phyloP scores from a whole-genome alignment of 2,888 invertebrate species.

The Agrilus cyanescens region DNA sequence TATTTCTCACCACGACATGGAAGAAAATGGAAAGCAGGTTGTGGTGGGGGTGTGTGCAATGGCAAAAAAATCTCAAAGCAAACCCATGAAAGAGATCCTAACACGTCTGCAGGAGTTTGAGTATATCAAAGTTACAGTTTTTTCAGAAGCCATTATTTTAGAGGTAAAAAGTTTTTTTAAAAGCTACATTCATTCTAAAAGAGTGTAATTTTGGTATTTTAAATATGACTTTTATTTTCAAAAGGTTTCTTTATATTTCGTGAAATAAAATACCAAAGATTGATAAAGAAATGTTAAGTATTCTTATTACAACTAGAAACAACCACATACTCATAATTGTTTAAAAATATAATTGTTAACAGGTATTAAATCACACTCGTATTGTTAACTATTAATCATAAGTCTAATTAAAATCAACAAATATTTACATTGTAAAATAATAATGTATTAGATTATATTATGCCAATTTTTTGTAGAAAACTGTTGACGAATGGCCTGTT shows the following conservation, averaged over 20 bases:
- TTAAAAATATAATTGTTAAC: no score
- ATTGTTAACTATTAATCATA: no score
- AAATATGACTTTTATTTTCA: no score
- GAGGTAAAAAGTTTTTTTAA: slow-evolving; percentile 49
- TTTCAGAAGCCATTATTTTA: slow-evolving; percentile 91
- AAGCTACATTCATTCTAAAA: no score
- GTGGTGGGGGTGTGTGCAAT: slow-evolving; percentile 98
- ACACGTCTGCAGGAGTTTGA: slow-evolving; percentile 92
- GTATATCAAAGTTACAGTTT: slow-evolving; percentile 88
- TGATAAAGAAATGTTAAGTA: no score
- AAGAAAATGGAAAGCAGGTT: slow-evolving; percentile 72
- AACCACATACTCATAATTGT: no score
- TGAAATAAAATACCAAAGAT: no score
- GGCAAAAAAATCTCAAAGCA: slow-evolving; percentile 98
- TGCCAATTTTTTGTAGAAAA: slow-evolving; percentile 47
- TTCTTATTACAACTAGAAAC: no score
- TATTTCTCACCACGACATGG: slow-evolving; percentile 36
- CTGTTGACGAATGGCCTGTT: slow-evolving; percentile 95
- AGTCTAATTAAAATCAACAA: no score
- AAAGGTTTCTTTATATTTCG: no score
- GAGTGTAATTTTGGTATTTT: no score
- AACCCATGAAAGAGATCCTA: slow-evolving; percentile 98
- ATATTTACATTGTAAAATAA: background rate
- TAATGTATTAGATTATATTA: background rate
- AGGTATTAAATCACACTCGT: no score